Base-by-base conservation (phyloP, 2,888 invertebrate genomes). In the Hedychridium roseum region DNA sequence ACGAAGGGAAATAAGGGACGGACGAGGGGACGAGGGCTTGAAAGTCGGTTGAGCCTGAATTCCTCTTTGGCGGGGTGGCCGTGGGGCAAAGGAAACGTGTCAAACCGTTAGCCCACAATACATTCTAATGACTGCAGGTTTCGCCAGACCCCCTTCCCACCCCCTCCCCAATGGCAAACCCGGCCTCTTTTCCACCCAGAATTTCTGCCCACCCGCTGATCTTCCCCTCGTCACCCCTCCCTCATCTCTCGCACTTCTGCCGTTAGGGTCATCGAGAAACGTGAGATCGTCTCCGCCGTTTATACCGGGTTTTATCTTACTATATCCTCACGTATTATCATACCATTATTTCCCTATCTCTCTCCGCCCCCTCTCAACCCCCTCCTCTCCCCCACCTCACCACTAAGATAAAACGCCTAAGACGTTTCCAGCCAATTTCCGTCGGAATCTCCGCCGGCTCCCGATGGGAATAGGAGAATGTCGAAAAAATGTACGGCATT, bases 61-160 rank as follows among this genome's bases (percentile, higher is more conserved):
- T n/a, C n/a, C n/a, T 23, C 5, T 23, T 23, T 9, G 31, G n/a
- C 3, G 16, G 30, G 28, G 15, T 9, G 16, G 32, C 15, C 4
- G 35, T 12, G 30, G 18, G 23, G 54, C 34, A 50, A 60, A 54
- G 58, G 56, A 68, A 70, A 49, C 63, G 57, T 63, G 64, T 65
- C 64, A 64, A 67, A 70, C 66, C 63, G 60, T 64, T 57, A 59
- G 57, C 50, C 54, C 56, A 76, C 76, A 76, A 76, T 76, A 66
- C 70, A 64, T 70, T 70, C 76, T 76, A 76, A 76, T 75, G 76
- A 76, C 68, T 65, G 54, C 52, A 45, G 49, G n/a, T n/a, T n/a
- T n/a, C n/a, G n/a, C 23, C 23, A 5, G 5, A 5, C 9, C 23
- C 23, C 9, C 23, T 9, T 5, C 23, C 23, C 9, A 5, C 23